Base-by-base conservation (phyloP, 2,113 vertebrate genomes). In the Cyrtonyx montezumae region DNA sequence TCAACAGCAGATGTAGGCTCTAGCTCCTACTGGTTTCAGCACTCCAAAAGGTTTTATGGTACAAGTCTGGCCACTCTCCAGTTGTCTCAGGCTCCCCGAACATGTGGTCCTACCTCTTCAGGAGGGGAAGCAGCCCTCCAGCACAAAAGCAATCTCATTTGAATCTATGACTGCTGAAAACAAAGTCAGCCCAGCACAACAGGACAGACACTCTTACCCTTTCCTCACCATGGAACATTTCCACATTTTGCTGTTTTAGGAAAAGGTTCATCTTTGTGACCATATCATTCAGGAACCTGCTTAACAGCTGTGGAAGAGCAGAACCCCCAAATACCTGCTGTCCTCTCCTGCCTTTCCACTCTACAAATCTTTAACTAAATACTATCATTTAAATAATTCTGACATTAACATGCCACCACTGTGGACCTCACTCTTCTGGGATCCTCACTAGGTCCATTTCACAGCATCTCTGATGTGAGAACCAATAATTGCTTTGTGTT, bases 401-500 rank as follows among this genome's bases (percentile, higher is more conserved):
- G 19, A 28, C 37, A 51, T 46, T 40, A 78, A 46, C n/a, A 40
- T 13, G 43, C 32, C n/a, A 46, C 25, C 18, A 51, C 32, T 13
- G 3, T 4, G 6, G 51, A 75, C 13, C 79, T 78, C 75, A 68
- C 25, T 43, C 5, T 37, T 49, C 56, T 62, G 56, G 32, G 48
- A 75, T 9, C 18, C 42, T 42, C 76, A 90, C 13, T 20, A 59
- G 46, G 34, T n/a, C 43, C 26, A 21, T 75, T 80, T 58, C 67
- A 37, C 0, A 77, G 26, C 20, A 30, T 48, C 53, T 91, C 86
- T 61, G 32, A 81, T 53, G 78, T 13, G 28, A 87, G 40, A 19
- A 53, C 18, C 89, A 89, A 82, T 89, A 85, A 69, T 36, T 85
- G 42, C 59, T 87, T 83, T 94, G 63, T 87, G 37, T 77, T 82